Conservation (phyloP, 35 echinoderm and acorn worm genomes). For the Apostichopus parvimensis region DNA sequence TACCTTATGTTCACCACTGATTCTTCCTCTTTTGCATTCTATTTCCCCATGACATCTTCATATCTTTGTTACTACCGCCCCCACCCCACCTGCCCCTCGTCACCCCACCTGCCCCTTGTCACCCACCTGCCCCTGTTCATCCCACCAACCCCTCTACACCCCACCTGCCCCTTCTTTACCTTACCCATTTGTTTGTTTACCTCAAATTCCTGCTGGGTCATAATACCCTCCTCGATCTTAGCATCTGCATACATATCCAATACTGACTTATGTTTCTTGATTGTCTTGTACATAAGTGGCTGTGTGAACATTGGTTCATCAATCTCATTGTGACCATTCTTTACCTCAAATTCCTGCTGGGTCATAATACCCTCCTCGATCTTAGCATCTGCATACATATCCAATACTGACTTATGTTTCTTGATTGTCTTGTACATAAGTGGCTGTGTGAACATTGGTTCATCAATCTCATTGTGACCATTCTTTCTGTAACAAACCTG, state of each 20-base stretch:
- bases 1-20: too few relatives aligned
- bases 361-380: slow-evolving; percentile 92
- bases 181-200: slow-evolving; percentile 36
- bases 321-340: slow-evolving; percentile 97
- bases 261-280: slow-evolving; percentile 74
- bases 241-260: slow-evolving; percentile 72
- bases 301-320: slow-evolving; percentile 98
- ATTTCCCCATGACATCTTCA: too few relatives aligned
- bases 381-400: slow-evolving; percentile 77
- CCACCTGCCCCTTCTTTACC: too few relatives aligned
- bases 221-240: slow-evolving; percentile 90
- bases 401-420: slow-evolving; percentile 73
- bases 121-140: too few relatives aligned
- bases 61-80: too few relatives aligned
- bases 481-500: slow-evolving; percentile 76
- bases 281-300: slow-evolving; percentile 96
- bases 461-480: slow-evolving; percentile 98
- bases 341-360: slow-evolving; percentile 78
- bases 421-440: slow-evolving; percentile 96
- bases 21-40: too few relatives aligned
- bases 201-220: slow-evolving; percentile 93
- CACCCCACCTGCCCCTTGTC: too few relatives aligned
- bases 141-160: too few relatives aligned
- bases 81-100: too few relatives aligned
- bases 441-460: slow-evolving; percentile 97